phyloP scores from a whole-genome alignment of 2,888 invertebrate species.

The Sinelater perroti region DNA sequence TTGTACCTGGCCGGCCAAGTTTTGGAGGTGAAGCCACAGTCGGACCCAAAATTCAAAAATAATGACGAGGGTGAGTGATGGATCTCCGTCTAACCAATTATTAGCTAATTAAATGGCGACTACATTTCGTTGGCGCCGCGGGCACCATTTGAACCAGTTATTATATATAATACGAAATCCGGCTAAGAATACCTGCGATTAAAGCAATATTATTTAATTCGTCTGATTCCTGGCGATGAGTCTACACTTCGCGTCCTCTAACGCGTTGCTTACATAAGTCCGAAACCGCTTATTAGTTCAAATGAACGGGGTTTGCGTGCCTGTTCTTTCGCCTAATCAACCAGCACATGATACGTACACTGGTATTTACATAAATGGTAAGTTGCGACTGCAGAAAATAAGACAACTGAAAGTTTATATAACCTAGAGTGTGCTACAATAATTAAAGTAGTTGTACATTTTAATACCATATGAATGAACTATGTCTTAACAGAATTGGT shows the following conservation, averaged over 20 bases:
- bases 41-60: slow-evolving; percentile 39
- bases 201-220: slow-evolving; percentile 30
- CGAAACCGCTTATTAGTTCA: slow-evolving; percentile 1
- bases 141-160: slow-evolving; percentile 34
- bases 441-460: too few species aligned
- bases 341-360: too few species aligned
- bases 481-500: too few species aligned
- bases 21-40: slow-evolving; percentile 26
- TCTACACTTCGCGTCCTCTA: neutral
- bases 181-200: slow-evolving; percentile 26
- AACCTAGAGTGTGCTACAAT: too few species aligned
- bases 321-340: neutral
- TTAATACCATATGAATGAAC: too few species aligned
- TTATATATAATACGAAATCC: slow-evolving; percentile 33
- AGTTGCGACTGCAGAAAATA: too few species aligned
- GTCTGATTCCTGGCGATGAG: slow-evolving; percentile 15
- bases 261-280: neutral
- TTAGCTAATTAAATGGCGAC: slow-evolving; percentile 50
- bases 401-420: too few species aligned
- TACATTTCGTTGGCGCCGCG: slow-evolving; percentile 37
- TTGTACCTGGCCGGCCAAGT: slow-evolving; percentile 1
- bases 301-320: neutral
- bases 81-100: slow-evolving; percentile 46
- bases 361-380: too few species aligned
- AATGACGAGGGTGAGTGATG: slow-evolving; percentile 45